Evolutionary conservation across 2,113 vertebrate genomes (phyloP).

Genomic region (Tragulus kanchil): DNA sequence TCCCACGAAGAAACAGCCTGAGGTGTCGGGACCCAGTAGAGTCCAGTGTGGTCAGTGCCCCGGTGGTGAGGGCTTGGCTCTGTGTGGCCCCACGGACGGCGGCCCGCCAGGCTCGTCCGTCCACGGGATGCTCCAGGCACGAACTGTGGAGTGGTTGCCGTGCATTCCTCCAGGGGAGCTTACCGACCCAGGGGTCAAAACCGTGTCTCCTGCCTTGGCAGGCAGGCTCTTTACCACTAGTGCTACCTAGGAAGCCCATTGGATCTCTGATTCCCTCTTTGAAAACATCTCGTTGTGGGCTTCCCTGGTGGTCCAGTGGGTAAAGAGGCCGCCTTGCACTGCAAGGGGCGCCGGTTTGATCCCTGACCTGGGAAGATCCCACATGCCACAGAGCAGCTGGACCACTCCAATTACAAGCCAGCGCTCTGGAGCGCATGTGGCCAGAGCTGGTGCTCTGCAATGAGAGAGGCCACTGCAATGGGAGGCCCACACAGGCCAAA

Average conservation of each 20-base stretch:
- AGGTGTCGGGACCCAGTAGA: not conserved
- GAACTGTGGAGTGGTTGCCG: not conserved
- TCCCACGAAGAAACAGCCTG: not conserved
- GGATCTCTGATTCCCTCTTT: not conserved
- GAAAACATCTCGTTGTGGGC: not conserved
- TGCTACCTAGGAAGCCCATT: not conserved
- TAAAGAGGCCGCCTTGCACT: too few species aligned
- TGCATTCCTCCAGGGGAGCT: not conserved
- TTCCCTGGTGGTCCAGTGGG: not conserved
- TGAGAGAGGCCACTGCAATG: too few species aligned
- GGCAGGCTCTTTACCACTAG: not conserved
- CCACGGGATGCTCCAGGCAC: not conserved
- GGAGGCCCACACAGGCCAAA: too few species aligned
- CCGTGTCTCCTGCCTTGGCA: not conserved
- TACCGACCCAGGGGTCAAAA: not conserved
- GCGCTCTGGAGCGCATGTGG: too few species aligned
- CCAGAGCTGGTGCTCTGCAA: too few species aligned
- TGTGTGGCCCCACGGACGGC: not conserved
- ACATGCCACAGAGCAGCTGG: too few species aligned
- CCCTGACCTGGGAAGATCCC: too few species aligned
- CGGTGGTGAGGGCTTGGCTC: rapidly evolving
- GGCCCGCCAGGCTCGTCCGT: not conserved
- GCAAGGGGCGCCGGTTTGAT: too few species aligned
- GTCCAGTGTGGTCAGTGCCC: rapidly evolving
- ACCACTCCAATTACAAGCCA: too few species aligned